These are phyloP conservation scores for Phthorimaea operculella DNA, from an alignment of 1,140 invertebrate species.

Conservation along the genomic window DNA sequence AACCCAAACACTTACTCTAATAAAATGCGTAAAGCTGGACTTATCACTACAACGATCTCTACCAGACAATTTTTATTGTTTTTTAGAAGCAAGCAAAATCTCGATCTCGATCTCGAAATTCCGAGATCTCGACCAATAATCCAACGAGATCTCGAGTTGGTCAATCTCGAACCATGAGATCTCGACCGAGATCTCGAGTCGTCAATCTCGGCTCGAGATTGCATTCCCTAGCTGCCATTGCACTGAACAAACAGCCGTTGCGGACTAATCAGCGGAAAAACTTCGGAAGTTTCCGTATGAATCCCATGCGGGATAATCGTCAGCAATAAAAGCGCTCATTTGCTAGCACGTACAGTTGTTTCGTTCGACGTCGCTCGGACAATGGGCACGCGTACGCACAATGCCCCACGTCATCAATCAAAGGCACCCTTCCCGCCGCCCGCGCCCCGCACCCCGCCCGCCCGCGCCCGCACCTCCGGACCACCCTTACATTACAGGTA, in stretches of 20 bases:
- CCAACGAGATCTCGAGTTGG: no score
- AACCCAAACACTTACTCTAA: no score
- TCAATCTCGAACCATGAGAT: no score
- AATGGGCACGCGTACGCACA: constrained; percentile 49
- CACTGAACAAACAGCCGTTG: background rate
- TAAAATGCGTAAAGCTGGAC: no score
- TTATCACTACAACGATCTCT: no score
- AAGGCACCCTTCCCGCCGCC: constrained; percentile 28
- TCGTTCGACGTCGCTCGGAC: constrained; percentile 46
- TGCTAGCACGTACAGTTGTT: constrained; percentile 42
- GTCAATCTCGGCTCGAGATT: no score
- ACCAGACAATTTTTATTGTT: no score
- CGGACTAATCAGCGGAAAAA: constrained; percentile 20
- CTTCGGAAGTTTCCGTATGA: constrained; percentile 12
- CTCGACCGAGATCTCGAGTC: no score
- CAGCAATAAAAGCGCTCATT: constrained; percentile 42
- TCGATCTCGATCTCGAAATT: no score
- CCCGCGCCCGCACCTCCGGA: constrained; percentile 24
- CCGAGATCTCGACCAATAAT: no score
- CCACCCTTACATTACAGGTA: constrained; percentile 35
- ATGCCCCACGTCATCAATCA: constrained; percentile 60
- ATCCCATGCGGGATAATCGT: constrained; percentile 24
- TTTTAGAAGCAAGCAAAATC: no score
- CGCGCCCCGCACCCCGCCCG: constrained; percentile 10
- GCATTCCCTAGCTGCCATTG: background rate